These are phyloP conservation scores for Heliconius melpomene DNA, from an alignment of 1,140 invertebrate genomes.

Conservation along the genomic window DNA sequence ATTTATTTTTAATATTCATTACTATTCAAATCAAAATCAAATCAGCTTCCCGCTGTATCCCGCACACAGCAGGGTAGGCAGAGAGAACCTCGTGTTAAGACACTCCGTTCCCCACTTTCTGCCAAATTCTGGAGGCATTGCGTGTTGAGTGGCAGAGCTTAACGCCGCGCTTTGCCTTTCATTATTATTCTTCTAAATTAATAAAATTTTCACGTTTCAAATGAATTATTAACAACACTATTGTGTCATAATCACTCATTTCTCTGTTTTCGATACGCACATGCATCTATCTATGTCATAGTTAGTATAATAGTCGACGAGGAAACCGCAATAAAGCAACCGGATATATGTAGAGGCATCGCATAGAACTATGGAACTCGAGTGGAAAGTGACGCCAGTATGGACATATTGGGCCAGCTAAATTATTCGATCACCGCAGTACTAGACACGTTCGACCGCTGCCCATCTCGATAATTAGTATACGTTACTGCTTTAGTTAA, in stretches of 20 bases:
- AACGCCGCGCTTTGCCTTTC: too few relatives aligned
- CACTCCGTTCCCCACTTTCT: too few relatives aligned
- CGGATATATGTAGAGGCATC: conserved; percentile 28
- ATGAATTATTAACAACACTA: too few relatives aligned
- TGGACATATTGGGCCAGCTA: conserved; percentile 25
- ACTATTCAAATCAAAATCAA: too few relatives aligned
- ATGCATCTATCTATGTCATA: not conserved
- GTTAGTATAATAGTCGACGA: conserved; percentile 7
- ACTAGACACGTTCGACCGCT: conserved; percentile 21
- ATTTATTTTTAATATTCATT: too few relatives aligned
- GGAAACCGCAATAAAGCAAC: conserved; percentile 29
- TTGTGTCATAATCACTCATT: not conserved
- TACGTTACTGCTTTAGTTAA: not conserved
- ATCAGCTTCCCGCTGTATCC: too few relatives aligned
- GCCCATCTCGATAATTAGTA: not conserved
- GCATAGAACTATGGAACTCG: conserved; percentile 25
- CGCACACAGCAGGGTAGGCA: too few relatives aligned
- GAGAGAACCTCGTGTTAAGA: too few relatives aligned
- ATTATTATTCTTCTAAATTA: too few relatives aligned
- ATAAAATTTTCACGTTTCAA: too few relatives aligned
- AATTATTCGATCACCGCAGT: conserved; percentile 38
- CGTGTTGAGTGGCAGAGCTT: too few relatives aligned
- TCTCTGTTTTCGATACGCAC: not conserved
- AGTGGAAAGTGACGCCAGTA: conserved; percentile 33
- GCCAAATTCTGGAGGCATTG: too few relatives aligned